Conservation (phyloP, 2,113 vertebrate genomes). For the Holacanthus passer region DNA sequence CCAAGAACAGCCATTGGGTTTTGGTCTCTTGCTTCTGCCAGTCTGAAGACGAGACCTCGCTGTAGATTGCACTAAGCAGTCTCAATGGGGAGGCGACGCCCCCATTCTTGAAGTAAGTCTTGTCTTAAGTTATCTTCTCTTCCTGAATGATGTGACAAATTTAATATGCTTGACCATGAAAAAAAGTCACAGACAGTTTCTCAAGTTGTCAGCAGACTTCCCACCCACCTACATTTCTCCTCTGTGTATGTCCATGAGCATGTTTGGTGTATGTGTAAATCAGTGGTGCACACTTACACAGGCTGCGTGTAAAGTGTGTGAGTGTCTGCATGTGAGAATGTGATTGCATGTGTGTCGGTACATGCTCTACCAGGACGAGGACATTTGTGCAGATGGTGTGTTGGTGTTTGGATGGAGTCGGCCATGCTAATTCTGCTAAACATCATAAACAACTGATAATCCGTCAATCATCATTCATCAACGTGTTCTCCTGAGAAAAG, state of each 20-base stretch:
- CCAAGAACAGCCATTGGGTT: no score
- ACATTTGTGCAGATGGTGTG: constrained; percentile 71
- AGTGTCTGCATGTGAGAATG: constrained; percentile 13
- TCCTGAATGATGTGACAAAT: background rate
- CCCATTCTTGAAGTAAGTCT: background rate
- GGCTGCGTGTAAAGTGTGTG: constrained; percentile 5
- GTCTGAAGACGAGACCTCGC: background rate
- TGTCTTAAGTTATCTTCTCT: background rate
- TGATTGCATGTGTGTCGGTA: constrained; percentile 14
- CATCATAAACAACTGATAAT: constrained; percentile 33
- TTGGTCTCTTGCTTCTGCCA: background rate
- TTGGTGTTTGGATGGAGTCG: constrained; percentile 60
- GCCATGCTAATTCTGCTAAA: constrained; percentile 34
- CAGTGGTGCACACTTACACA: constrained; percentile 48
- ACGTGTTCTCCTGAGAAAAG: background rate
- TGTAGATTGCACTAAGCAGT: background rate
- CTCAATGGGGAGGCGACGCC: background rate
- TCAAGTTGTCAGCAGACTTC: constrained; percentile 24
- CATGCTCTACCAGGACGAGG: constrained; percentile 29
- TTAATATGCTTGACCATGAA: background rate
- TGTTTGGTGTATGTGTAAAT: constrained; percentile 8
- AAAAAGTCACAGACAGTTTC: background rate
- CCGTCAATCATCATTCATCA: constrained; percentile 37
- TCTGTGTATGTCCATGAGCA: constrained; percentile 27
- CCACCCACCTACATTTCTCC: constrained; percentile 48